phyloP scores from a whole-genome alignment of 2,888 invertebrate species.

The Drosophila gaucha region DNA sequence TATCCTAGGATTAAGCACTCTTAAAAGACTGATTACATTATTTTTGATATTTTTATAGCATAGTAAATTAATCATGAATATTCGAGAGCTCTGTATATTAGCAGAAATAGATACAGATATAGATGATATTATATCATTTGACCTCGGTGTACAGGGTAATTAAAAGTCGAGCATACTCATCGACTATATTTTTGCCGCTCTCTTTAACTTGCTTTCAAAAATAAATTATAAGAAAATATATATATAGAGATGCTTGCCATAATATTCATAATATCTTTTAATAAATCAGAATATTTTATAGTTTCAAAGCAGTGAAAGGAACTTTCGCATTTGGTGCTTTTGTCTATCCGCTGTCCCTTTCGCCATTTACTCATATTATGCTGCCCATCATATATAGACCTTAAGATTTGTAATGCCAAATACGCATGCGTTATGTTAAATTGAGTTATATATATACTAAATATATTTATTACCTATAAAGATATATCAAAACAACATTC shows the following conservation, averaged over 20 bases:
- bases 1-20: background rate
- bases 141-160: constrained; percentile 9
- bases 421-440: constrained; percentile 56
- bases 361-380: constrained; percentile 41
- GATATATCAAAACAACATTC: constrained; percentile 9
- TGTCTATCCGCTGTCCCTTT: constrained; percentile 61
- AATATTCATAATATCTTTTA: background rate
- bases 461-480: constrained; percentile 5
- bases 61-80: no score
- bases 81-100: no score
- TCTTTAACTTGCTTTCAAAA: background rate
- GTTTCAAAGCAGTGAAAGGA: constrained; percentile 1
- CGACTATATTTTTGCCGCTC: constrained; percentile 2
- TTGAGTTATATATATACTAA: constrained; percentile 40
- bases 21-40: background rate
- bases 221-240: background rate
- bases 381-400: constrained; percentile 23
- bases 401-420: constrained; percentile 36
- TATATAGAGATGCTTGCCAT: constrained; percentile 2
- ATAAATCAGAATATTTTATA: background rate
- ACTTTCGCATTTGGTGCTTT: constrained; percentile 57
- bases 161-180: background rate
- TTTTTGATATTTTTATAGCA: background rate
- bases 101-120: no score
- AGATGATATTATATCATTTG: no score